Percentiles rank a stretch among this genome's conserved stretches.
phyloP scores from a whole-genome alignment of 1,140 invertebrate species.

The Eubasilissa regina region DNA sequence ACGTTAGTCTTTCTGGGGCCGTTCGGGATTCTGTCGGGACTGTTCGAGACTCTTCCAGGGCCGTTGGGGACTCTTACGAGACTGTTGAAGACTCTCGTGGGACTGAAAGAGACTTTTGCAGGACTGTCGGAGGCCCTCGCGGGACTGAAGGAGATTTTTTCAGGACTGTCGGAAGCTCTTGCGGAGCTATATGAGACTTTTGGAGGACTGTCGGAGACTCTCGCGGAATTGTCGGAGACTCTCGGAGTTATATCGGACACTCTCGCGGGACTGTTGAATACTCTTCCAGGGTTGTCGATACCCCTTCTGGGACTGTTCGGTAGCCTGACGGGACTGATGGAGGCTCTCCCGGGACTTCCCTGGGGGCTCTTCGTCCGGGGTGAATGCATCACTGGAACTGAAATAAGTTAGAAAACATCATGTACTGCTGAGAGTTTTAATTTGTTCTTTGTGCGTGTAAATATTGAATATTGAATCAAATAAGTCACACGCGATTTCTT shows the following conservation, averaged over 20 bases:
- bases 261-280: not conserved
- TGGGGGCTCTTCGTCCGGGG: slow-evolving; percentile 11
- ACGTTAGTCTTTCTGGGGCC: not conserved
- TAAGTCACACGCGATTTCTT: too few species aligned
- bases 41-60: not conserved
- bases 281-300: not conserved
- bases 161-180: not conserved
- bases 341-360: slow-evolving; percentile 4
- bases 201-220: slow-evolving; percentile 1
- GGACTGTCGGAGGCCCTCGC: not conserved
- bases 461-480: too few species aligned
- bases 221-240: not conserved
- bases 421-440: too few species aligned
- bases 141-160: not conserved
- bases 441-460: too few species aligned
- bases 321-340: not conserved
- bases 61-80: not conserved
- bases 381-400: slow-evolving; percentile 28
- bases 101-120: not conserved
- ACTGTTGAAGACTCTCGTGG: not conserved
- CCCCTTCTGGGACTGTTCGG: not conserved
- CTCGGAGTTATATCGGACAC: not conserved
- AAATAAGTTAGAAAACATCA: not conserved
- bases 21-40: not conserved
- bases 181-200: not conserved